These are phyloP conservation scores for Pristionchus entomophagus DNA, from an alignment of 2,888 invertebrate species.

Conservation along the genomic window DNA sequence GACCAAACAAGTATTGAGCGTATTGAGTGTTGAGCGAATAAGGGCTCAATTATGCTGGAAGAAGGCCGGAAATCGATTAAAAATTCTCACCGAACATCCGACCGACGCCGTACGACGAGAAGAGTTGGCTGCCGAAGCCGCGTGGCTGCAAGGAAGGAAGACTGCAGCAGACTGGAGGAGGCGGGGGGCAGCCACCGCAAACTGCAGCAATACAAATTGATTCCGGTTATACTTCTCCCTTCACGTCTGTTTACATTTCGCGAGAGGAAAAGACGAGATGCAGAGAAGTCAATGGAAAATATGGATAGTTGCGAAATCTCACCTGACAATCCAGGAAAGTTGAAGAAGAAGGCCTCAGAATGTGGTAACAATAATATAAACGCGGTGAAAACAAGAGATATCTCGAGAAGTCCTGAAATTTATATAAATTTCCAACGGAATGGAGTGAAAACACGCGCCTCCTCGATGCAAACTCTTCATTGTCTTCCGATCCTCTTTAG, in stretches of 20 bases:
- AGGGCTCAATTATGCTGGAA: no score
- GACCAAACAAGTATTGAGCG: no score
- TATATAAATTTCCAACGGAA: not conserved
- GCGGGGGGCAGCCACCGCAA: not conserved
- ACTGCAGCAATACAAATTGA: not conserved
- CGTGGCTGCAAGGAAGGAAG: not conserved
- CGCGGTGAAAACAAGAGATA: not conserved
- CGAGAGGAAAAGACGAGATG: no score
- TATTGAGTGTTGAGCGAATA: no score
- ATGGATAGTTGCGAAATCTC: not conserved
- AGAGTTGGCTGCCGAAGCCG: slow-evolving; percentile 39
- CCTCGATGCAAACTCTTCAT: not conserved
- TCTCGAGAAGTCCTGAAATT: not conserved
- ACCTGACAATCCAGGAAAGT: not conserved
- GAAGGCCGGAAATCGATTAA: no score
- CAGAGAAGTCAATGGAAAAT: not conserved
- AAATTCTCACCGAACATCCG: slow-evolving; percentile 10
- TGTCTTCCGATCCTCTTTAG: not conserved
- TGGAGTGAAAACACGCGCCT: not conserved
- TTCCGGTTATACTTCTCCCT: no score
- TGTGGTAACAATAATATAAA: not conserved
- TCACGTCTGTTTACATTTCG: no score
- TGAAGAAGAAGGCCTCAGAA: not conserved
- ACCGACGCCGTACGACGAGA: slow-evolving; percentile 40
- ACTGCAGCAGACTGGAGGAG: not conserved